These are phyloP conservation scores for Drosophila nikananu DNA, from an alignment of 1,140 invertebrate genomes.

Conservation along the genomic window DNA sequence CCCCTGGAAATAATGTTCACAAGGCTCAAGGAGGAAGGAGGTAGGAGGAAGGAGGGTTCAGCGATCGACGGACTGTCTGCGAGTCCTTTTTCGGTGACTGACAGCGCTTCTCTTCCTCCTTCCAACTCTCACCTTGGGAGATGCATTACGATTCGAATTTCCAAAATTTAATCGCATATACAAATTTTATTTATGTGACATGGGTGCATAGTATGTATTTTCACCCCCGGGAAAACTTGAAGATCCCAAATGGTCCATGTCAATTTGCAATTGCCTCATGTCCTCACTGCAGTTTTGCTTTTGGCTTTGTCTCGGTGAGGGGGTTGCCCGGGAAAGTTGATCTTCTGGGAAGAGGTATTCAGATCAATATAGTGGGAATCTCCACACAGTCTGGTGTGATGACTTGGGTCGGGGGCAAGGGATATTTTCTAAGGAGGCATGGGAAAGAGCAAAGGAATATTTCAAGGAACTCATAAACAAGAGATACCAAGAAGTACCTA, in stretches of 20 bases:
- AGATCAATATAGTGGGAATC: slow-evolving; percentile 34
- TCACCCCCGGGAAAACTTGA: slow-evolving; percentile 44
- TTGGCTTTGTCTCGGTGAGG: slow-evolving; percentile 22
- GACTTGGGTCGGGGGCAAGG: background rate
- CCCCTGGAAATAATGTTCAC: slow-evolving; percentile 11
- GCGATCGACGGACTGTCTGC: slow-evolving; percentile 43
- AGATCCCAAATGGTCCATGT: slow-evolving; percentile 72
- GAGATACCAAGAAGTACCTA: background rate
- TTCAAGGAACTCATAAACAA: background rate
- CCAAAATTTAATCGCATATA: slow-evolving; percentile 81
- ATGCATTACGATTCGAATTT: slow-evolving; percentile 83
- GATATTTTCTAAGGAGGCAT: background rate
- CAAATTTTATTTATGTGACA: slow-evolving; percentile 84
- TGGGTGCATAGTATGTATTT: slow-evolving; percentile 46
- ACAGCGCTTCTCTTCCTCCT: slow-evolving; percentile 46
- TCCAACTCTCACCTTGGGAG: slow-evolving; percentile 37
- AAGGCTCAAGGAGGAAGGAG: slow-evolving; percentile 29
- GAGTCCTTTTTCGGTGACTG: slow-evolving; percentile 52
- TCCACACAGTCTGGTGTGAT: background rate
- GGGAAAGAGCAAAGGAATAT: slow-evolving; percentile 3
- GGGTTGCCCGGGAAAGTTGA: slow-evolving; percentile 45
- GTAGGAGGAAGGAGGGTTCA: slow-evolving; percentile 42
- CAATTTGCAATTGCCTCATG: slow-evolving; percentile 52
- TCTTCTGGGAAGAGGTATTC: slow-evolving; percentile 43
- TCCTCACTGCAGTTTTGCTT: slow-evolving; percentile 34